Base-by-base conservation (phyloP, 1,140 invertebrate genomes). In the Ceratosolen solmsi region DNA sequence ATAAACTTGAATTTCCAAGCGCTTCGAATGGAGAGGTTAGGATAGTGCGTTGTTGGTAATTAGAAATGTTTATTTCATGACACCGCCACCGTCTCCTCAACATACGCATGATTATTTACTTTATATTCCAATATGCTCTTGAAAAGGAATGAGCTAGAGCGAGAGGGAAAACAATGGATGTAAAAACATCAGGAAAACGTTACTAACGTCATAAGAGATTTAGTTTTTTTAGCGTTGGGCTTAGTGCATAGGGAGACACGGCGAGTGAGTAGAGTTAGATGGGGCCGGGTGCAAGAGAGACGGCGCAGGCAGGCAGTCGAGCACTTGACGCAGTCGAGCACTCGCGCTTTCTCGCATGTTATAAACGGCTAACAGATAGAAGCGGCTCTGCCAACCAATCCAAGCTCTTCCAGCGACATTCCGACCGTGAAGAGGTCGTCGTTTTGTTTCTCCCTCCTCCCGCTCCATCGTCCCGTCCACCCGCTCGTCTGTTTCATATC, bases 361-460 rank as follows among this genome's bases (percentile, higher is more conserved):
- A 63, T 76, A 76, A 63, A 63, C 74, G 74, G 58, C 56, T 30
- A 30, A 58, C 63, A 76, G 73, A 76, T 70, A 74, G 60, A 82
- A 70, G 60, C 58, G 51, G 63, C 56, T 75, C 71, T 54, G 72
- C 72, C 73, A 60, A 71, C 80, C 80, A 82, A 82, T 82, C 80
- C 46, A 33, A 41, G 38, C 73, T 70, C 79, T 54, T 75, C 72
- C 56, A 77, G 80, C 73, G 73, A 70, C 73, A 82, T 82, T 82
- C 80, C 80, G 73, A 58, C 51, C 73, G 58, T 74, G 70, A 65
- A 75, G 72, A 68, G 79, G 58, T 80, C 79, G 79, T 73, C 71
- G 63, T 58, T 51, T 79, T 68, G 25, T 56, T 33, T 72, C 63
- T 46, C 36, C 22, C 54, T 51, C n/a, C 49, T 30, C 20, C 54